A percentile compares a stretch with the other conserved stretches of the same genome.
Evolutionary conservation across 2,797 vertebrate genomes (phyloP).

Genomic region (Lates japonicus): DNA sequence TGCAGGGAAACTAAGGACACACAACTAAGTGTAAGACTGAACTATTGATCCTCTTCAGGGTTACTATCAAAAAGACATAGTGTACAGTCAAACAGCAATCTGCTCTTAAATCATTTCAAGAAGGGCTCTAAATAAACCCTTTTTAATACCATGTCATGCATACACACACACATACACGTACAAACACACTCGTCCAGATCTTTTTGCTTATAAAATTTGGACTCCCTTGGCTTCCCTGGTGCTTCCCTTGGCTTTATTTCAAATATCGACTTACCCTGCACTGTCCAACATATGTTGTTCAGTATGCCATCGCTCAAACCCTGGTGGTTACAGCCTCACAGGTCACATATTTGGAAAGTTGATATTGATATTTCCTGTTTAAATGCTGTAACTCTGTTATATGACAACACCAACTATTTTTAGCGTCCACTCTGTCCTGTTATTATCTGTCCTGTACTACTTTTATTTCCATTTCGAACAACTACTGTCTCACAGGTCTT

Average conservation of each 20-base stretch:
- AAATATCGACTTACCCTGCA: constrained; percentile 21
- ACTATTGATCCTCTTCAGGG: constrained; percentile 14
- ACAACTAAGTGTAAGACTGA: constrained; percentile 10
- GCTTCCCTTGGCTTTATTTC: constrained; percentile 32
- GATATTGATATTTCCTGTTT: constrained; percentile 27
- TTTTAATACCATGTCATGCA: not conserved
- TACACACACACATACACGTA: not conserved
- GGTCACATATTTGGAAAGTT: constrained; percentile 17
- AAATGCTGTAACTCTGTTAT: constrained; percentile 1
- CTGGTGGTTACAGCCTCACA: constrained; percentile 18
- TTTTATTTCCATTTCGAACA: not conserved
- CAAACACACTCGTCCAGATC: not conserved
- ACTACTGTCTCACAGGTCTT: not conserved
- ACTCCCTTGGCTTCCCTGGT: constrained; percentile 14
- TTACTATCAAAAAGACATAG: constrained; percentile 1
- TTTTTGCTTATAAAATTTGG: constrained; percentile 15
- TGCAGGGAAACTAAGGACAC: constrained; percentile 34
- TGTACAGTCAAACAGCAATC: not conserved
- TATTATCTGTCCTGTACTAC: not conserved
- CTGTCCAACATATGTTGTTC: constrained; percentile 16
- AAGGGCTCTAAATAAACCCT: not conserved
- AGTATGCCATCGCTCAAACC: constrained; percentile 27
- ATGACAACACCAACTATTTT: constrained; percentile 10
- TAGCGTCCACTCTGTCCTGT: not conserved
- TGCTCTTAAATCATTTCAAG: not conserved